Conservation (phyloP, 2,797 vertebrate genomes). For the Coreius guichenoti region DNA sequence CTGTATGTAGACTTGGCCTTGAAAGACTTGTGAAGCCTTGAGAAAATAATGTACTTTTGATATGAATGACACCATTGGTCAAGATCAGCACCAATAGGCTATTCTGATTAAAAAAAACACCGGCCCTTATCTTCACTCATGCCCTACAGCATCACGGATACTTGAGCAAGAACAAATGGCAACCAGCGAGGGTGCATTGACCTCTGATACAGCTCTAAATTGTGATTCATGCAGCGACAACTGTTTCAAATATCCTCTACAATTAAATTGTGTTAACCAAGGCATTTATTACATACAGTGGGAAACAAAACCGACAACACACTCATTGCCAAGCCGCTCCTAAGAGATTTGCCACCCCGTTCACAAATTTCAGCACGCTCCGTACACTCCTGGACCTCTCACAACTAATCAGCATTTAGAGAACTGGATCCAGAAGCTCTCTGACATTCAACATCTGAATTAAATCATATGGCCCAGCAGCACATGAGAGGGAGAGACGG, state of each 20-base stretch:
- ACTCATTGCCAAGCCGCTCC: slow-evolving; percentile 13
- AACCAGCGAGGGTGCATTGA: background rate
- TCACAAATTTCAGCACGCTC: slow-evolving; percentile 3
- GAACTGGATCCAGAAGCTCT: slow-evolving; percentile 29
- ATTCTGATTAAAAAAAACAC: slow-evolving; percentile 23
- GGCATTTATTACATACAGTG: slow-evolving; percentile 9
- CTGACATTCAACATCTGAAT: slow-evolving; percentile 48
- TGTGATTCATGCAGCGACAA: slow-evolving; percentile 17
- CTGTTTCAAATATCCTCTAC: background rate
- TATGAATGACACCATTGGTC: background rate
- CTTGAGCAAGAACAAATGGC: slow-evolving; percentile 18
- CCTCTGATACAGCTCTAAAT: background rate
- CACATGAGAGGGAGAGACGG: slow-evolving; percentile 31
- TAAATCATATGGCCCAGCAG: slow-evolving; percentile 34
- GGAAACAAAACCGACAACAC: slow-evolving; percentile 24
- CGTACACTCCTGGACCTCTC: slow-evolving; percentile 28
- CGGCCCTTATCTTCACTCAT: slow-evolving; percentile 1
- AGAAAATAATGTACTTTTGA: background rate
- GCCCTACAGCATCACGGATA: background rate
- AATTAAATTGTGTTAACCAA: slow-evolving; percentile 10
- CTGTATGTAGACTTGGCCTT: background rate
- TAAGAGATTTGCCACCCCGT: slow-evolving; percentile 8
- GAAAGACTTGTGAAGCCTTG: background rate
- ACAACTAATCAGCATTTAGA: slow-evolving; percentile 51
- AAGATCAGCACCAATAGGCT: background rate